Evolutionary conservation across 1,140 invertebrate genomes (phyloP).

Genomic region (Mycetomoellerius zeteki): DNA sequence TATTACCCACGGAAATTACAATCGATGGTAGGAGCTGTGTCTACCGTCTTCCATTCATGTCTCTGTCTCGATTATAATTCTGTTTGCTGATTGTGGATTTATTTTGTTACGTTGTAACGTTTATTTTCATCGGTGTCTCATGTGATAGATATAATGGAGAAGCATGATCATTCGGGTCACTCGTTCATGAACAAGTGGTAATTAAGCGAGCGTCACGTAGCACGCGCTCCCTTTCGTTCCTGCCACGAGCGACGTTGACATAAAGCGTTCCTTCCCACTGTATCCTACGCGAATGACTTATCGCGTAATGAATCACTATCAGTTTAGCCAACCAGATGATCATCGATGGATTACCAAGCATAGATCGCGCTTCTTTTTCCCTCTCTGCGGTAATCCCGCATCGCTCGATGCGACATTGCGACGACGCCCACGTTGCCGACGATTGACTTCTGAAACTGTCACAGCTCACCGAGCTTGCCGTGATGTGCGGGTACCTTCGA

Average conservation of each 20-base stretch:
- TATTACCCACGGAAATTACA: conserved; percentile 26
- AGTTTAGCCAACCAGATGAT: conserved; percentile 26
- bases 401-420: conserved; percentile 19
- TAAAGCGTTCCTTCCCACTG: conserved; percentile 14
- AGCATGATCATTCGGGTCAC: conserved; percentile 45
- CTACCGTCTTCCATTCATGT: background rate
- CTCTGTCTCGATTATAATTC: background rate
- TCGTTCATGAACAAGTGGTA: conserved; percentile 43
- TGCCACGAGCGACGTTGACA: background rate
- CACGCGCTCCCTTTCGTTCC: conserved; percentile 42
- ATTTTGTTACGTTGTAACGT: conserved; percentile 24
- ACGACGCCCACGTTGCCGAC: conserved; percentile 35
- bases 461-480: conserved; percentile 23
- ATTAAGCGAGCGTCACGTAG: conserved; percentile 43
- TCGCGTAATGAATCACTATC: conserved; percentile 36
- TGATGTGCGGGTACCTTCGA: conserved; percentile 4
- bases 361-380: conserved; percentile 15
- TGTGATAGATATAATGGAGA: background rate
- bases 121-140: conserved; percentile 9
- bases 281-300: conserved; percentile 22
- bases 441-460: conserved; percentile 49
- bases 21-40: background rate
- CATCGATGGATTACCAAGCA: background rate
- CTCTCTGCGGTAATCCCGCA: background rate
- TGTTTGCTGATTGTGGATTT: background rate